Conservation (phyloP, 2,113 vertebrate genomes). For the Nibea albiflora region DNA sequence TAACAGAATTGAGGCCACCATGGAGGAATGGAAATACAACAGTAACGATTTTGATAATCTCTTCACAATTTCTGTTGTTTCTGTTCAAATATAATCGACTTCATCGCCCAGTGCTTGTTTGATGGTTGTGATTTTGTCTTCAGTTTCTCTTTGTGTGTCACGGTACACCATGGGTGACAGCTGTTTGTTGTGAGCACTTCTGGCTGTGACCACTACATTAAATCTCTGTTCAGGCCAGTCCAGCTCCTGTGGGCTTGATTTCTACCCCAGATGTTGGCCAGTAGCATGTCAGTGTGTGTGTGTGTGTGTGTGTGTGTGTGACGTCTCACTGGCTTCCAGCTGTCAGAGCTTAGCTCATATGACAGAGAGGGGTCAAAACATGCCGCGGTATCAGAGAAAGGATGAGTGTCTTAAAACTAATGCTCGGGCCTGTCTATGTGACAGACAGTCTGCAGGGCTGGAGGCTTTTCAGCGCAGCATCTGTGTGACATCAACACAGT, state of each 20-base stretch:
- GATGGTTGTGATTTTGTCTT: neutral
- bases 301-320: no score
- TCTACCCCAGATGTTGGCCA: neutral
- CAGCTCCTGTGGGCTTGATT: neutral
- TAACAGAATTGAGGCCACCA: no score
- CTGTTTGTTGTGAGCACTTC: neutral
- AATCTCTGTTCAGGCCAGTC: neutral
- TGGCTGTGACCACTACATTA: neutral
- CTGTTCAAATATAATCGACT: no score
- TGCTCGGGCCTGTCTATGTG: neutral
- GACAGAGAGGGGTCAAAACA: slow-evolving; percentile 13
- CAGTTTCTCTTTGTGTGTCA: neutral
- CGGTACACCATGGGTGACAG: neutral
- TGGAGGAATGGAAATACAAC: no score
- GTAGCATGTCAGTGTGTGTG: slow-evolving; percentile 5
- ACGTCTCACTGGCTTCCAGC: slow-evolving; percentile 7
- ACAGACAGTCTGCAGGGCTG: neutral
- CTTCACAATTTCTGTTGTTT: no score
- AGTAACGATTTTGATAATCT: no score
- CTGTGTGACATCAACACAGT: neutral
- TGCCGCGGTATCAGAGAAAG: neutral
- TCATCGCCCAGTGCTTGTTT: no score
- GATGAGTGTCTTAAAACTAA: slow-evolving; percentile 16
- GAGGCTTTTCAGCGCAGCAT: neutral
- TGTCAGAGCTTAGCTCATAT: slow-evolving; percentile 29